A percentile compares a stretch with the other conserved stretches of the same genome.
Conservation (phyloP, 2,888 invertebrate genomes). For the Atrina japonica region DNA sequence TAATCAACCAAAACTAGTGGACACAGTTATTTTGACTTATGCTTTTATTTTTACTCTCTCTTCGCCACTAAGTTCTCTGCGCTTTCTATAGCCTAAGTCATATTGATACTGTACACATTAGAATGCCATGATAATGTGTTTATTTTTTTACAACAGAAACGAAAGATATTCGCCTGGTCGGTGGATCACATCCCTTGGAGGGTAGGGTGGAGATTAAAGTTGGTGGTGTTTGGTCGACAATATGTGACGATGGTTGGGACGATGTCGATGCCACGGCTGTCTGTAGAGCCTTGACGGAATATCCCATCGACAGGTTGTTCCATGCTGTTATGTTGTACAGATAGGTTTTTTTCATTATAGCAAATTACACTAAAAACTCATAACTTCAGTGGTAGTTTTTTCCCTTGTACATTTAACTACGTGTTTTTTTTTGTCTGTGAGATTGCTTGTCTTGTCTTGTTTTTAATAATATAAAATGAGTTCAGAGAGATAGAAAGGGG, state of each 20-base stretch:
- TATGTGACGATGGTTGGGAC: constrained; percentile 40
- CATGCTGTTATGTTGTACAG: background rate
- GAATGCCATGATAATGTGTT: too few species aligned
- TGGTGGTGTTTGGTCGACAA: constrained; percentile 31
- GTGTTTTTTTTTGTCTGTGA: background rate
- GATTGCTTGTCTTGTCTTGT: too few species aligned
- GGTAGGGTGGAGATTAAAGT: constrained; percentile 36
- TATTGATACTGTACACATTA: too few species aligned
- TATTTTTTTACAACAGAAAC: constrained; percentile 29
- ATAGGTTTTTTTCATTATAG: background rate
- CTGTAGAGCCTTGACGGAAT: constrained; percentile 25
- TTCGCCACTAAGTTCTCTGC: too few species aligned
- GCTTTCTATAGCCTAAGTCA: too few species aligned
- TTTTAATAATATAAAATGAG: too few species aligned
- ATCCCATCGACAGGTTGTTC: constrained; percentile 27
- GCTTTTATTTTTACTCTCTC: too few species aligned
- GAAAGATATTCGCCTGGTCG: constrained; percentile 25
- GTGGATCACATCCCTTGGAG: constrained; percentile 35
- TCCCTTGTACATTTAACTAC: too few species aligned
- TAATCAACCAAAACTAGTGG: too few species aligned
- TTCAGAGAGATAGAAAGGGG: too few species aligned
- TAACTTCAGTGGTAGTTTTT: background rate
- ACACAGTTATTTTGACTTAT: too few species aligned
- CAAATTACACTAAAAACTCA: background rate
- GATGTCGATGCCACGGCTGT: constrained; percentile 34